phyloP scores from a whole-genome alignment of 1,140 invertebrate genomes.

The Hormaphis cornu region DNA sequence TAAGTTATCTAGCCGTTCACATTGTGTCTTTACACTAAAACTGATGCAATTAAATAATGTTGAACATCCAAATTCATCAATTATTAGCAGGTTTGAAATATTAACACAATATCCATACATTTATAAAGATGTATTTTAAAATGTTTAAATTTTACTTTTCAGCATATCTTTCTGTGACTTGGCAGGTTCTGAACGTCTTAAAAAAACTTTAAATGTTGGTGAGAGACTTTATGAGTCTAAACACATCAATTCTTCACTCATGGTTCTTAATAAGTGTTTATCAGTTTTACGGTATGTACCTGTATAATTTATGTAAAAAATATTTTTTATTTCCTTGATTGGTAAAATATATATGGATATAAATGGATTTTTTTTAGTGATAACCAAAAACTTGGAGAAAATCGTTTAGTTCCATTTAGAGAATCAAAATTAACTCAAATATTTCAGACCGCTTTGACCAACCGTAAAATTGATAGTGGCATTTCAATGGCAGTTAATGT shows the following conservation, averaged over 20 bases:
- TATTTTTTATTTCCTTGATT: slow-evolving; percentile 33
- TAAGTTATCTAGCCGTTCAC: slow-evolving; percentile 71
- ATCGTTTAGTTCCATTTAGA: slow-evolving; percentile 54
- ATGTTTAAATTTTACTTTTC: slow-evolving; percentile 27
- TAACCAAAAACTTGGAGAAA: slow-evolving; percentile 41
- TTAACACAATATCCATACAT: too few relatives aligned
- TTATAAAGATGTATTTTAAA: too few relatives aligned
- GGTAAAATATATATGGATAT: background rate
- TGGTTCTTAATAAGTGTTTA: slow-evolving; percentile 77
- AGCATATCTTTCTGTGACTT: slow-evolving; percentile 78
- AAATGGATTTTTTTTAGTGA: slow-evolving; percentile 39
- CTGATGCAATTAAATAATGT: slow-evolving; percentile 51
- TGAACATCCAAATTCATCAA: slow-evolving; percentile 44
- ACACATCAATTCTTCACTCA: slow-evolving; percentile 80
- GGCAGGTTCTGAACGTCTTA: slow-evolving; percentile 79
- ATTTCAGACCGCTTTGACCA: slow-evolving; percentile 54
- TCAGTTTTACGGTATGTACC: slow-evolving; percentile 40
- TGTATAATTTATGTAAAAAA: slow-evolving; percentile 43
- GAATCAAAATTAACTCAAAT: slow-evolving; percentile 76
- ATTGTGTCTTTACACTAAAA: slow-evolving; percentile 79
- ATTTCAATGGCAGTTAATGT: slow-evolving; percentile 75
- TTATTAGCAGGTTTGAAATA: slow-evolving; percentile 47
- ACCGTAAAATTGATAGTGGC: slow-evolving; percentile 50
- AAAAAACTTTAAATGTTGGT: slow-evolving; percentile 76
- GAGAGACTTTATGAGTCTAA: slow-evolving; percentile 74